These are phyloP conservation scores for Tromatobia lineatoria DNA, from an alignment of 2,888 invertebrate genomes.

Conservation along the genomic window DNA sequence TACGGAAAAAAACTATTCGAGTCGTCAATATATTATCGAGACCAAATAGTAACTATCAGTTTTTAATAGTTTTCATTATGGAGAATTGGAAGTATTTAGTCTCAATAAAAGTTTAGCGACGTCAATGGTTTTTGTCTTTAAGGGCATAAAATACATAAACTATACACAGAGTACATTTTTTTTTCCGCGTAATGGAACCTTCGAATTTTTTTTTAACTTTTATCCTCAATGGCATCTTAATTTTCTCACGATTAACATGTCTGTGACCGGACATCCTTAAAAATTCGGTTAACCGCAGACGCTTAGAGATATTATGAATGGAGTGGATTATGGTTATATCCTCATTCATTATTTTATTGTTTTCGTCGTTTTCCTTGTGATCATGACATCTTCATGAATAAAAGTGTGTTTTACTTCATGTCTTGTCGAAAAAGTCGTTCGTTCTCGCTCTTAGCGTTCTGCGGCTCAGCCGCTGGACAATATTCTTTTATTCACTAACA, in stretches of 20 bases:
- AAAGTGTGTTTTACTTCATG: slow-evolving; percentile 8
- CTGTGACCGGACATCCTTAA: not conserved
- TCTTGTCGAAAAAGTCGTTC: not conserved
- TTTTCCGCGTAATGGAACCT: too few relatives aligned
- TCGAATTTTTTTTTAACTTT: too few relatives aligned
- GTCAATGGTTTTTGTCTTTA: too few relatives aligned
- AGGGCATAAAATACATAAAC: too few relatives aligned
- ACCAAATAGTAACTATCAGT: too few relatives aligned
- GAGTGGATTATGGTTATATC: not conserved
- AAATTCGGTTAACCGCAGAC: slow-evolving; percentile 24
- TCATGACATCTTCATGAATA: slow-evolving; percentile 12
- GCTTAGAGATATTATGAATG: not conserved
- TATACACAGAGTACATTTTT: too few relatives aligned
- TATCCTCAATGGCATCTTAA: not conserved
- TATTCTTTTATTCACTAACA: slow-evolving; percentile 19
- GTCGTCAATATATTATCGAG: too few relatives aligned
- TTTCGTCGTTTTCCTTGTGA: not conserved
- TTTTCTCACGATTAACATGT: slow-evolving; percentile 28
- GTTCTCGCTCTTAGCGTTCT: not conserved
- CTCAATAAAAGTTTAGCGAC: too few relatives aligned
- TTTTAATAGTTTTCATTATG: too few relatives aligned
- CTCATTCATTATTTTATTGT: slow-evolving; percentile 1
- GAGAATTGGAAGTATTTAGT: too few relatives aligned
- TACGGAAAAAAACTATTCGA: too few relatives aligned
- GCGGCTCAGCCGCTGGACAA: not conserved